Percentiles rank a stretch among this genome's conserved stretches.
Evolutionary conservation across 1,140 invertebrate species (phyloP).

Genomic region (Papilio helenus): DNA sequence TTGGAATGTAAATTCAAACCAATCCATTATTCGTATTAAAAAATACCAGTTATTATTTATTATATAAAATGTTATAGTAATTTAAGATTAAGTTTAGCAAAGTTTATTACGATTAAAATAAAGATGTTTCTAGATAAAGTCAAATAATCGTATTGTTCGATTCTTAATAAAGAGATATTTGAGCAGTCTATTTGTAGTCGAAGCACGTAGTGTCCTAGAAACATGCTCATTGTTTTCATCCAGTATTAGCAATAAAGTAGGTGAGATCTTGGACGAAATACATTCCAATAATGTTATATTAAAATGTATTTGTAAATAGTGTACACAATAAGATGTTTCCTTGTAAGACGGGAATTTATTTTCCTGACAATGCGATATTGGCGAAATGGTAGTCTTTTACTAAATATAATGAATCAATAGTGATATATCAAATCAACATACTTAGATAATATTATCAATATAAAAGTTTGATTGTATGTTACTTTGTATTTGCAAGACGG

Average conservation of each 20-base stretch:
- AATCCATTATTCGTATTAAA: neutral
- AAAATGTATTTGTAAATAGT: neutral
- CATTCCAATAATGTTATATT: slow-evolving; percentile 1
- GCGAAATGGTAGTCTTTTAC: neutral
- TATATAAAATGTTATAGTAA: neutral
- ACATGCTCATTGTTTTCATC: slow-evolving; percentile 16
- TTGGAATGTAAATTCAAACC: too few species aligned
- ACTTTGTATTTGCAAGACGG: too few species aligned
- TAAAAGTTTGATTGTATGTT: too few species aligned
- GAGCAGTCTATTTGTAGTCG: neutral
- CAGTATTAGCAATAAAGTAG: slow-evolving; percentile 15
- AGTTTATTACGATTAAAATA: neutral
- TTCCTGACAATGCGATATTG: neutral
- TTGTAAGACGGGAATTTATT: neutral
- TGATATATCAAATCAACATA: neutral
- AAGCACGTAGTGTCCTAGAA: slow-evolving; percentile 8
- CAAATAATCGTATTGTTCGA: neutral
- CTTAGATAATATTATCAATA: too few species aligned
- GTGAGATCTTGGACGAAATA: neutral
- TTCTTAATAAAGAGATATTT: slow-evolving; percentile 21
- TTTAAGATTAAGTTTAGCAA: neutral
- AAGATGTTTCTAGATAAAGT: neutral
- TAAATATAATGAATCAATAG: neutral
- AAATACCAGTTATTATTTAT: neutral
- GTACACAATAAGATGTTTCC: neutral